Evolutionary conservation across 2,888 invertebrate genomes (phyloP).

Genomic region (Gymnoscelis rufifasciata): DNA sequence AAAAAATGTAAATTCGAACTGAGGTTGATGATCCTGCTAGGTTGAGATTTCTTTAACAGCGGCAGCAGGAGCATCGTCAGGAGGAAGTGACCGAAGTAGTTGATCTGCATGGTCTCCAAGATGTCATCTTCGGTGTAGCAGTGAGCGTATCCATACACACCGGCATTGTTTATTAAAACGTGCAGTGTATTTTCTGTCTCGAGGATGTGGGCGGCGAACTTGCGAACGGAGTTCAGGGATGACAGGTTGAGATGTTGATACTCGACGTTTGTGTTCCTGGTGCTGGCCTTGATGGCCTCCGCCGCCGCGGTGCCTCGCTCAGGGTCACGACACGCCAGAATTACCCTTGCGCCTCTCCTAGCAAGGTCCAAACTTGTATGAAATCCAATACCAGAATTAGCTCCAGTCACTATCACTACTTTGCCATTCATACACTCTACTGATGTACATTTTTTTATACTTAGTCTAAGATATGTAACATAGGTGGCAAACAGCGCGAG

Average conservation of each 20-base stretch:
- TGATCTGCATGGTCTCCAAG: conserved; percentile 76
- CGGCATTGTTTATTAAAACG: conserved; percentile 81
- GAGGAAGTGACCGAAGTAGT: conserved; percentile 82
- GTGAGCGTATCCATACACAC: conserved; percentile 51
- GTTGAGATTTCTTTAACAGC: conserved; percentile 35
- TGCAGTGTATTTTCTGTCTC: conserved; percentile 66
- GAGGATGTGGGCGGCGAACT: conserved; percentile 78
- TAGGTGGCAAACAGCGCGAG: neutral
- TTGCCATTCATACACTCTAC: conserved; percentile 81
- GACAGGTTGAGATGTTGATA: conserved; percentile 64
- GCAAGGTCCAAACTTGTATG: conserved; percentile 84
- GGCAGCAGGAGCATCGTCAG: conserved; percentile 41
- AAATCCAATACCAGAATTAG: conserved; percentile 87
- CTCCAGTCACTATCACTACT: conserved; percentile 89
- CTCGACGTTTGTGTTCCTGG: conserved; percentile 42
- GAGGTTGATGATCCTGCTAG: conserved; percentile 58
- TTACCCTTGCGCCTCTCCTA: conserved; percentile 83
- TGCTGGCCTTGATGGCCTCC: conserved; percentile 32
- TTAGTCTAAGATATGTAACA: conserved; percentile 6
- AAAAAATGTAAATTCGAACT: conserved; percentile 69
- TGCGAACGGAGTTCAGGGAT: conserved; percentile 71
- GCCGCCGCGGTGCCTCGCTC: conserved; percentile 79
- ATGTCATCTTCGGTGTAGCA: conserved; percentile 79
- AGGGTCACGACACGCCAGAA: conserved; percentile 88
- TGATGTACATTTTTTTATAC: conserved; percentile 14